Percentiles rank a stretch among this genome's conserved stretches.
phyloP scores from a whole-genome alignment of 2,888 invertebrate species.

The Uloborus plumipes region DNA sequence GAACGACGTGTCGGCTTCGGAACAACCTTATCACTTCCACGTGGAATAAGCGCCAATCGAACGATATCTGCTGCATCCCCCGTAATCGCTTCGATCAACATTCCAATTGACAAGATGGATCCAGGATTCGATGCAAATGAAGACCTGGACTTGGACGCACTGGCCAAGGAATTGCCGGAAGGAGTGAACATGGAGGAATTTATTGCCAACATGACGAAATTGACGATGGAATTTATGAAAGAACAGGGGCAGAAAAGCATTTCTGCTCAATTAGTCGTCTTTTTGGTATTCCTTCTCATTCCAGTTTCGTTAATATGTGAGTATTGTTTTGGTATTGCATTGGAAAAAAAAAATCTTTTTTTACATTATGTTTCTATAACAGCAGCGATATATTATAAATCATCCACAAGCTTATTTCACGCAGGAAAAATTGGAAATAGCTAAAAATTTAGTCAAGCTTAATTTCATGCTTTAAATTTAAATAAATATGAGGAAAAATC shows the following conservation, averaged over 20 bases:
- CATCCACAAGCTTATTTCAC: no score
- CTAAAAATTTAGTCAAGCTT: no score
- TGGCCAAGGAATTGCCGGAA: slow-evolving; percentile 32
- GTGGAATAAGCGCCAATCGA: no score
- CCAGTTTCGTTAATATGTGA: slow-evolving; percentile 45
- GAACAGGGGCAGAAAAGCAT: slow-evolving; percentile 32
- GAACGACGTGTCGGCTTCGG: no score
- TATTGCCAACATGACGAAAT: slow-evolving; percentile 22
- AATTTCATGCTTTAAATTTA: no score
- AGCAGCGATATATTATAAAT: no score
- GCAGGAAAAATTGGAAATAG: no score
- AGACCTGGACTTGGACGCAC: slow-evolving; percentile 8
- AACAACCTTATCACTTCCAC: no score
- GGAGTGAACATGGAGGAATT: slow-evolving; percentile 48
- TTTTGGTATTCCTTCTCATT: slow-evolving; percentile 40
- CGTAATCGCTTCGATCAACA: no score
- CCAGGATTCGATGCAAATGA: slow-evolving; percentile 18
- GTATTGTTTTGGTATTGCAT: slow-evolving; percentile 1
- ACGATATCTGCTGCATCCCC: no score
- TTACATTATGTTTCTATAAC: not conserved
- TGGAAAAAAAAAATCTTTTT: not conserved
- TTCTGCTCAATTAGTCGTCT: slow-evolving; percentile 14
- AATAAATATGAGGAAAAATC: no score
- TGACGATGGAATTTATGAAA: slow-evolving; percentile 36
- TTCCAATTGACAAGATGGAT: not conserved